Evolutionary conservation across 1,140 invertebrate genomes (phyloP).

Genomic region (Bombus turneri): DNA sequence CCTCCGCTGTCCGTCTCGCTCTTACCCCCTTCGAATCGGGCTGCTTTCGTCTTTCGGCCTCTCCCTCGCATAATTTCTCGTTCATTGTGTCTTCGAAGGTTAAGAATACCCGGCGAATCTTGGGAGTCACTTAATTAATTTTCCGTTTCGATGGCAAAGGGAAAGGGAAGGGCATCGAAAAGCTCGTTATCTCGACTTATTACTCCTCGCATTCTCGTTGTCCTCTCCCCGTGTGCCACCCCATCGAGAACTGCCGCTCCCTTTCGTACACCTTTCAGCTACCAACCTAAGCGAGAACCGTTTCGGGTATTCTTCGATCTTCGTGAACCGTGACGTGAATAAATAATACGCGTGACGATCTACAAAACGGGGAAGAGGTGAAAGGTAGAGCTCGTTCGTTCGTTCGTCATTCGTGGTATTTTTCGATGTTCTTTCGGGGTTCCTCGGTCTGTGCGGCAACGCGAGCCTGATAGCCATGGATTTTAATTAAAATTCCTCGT

Average conservation of each 20-base stretch:
- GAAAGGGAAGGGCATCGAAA: constrained; percentile 64
- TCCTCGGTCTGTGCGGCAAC: constrained; percentile 43
- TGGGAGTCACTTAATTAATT: constrained; percentile 78
- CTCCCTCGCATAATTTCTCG: constrained; percentile 61
- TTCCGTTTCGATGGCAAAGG: constrained; percentile 73
- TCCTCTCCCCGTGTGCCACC: constrained; percentile 35
- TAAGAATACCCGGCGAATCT: constrained; percentile 72
- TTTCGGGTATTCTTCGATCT: constrained; percentile 65
- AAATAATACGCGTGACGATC: constrained; percentile 71
- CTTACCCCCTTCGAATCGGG: constrained; percentile 28
- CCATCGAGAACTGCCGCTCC: constrained; percentile 24
- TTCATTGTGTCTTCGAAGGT: constrained; percentile 72
- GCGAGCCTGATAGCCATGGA: constrained; percentile 49
- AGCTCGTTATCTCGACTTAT: constrained; percentile 74
- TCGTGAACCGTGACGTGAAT: constrained; percentile 66
- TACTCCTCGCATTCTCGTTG: constrained; percentile 65
- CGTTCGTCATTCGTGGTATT: constrained; percentile 56
- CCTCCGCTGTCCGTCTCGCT: constrained; percentile 53
- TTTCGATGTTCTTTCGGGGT: constrained; percentile 51
- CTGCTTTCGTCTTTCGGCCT: constrained; percentile 30
- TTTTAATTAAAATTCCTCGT: constrained; percentile 51
- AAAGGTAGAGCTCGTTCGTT: constrained; percentile 33
- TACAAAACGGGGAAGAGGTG: constrained; percentile 35
- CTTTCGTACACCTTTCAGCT: constrained; percentile 59
- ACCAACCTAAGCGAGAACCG: constrained; percentile 49